These are phyloP conservation scores for Drosophila subpulchrella DNA, from an alignment of 1,140 invertebrate genomes.

Conservation along the genomic window DNA sequence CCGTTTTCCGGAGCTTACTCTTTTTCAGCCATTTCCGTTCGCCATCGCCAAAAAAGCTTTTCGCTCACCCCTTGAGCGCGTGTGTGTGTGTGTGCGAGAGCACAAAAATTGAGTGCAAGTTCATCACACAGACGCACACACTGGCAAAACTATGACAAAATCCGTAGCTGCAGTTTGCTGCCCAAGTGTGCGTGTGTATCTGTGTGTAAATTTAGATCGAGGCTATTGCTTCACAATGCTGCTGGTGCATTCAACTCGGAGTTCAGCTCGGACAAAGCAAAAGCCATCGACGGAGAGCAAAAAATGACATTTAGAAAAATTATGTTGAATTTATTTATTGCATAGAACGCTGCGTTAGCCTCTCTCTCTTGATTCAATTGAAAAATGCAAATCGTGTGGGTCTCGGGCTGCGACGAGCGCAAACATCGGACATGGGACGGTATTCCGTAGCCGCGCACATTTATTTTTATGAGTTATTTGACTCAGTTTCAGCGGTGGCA, in stretches of 20 bases:
- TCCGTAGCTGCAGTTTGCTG: constrained; percentile 38
- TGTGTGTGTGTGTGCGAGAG: constrained; percentile 17
- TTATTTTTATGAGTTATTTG: constrained; percentile 68
- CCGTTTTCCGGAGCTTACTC: neutral
- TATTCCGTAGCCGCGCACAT: constrained; percentile 26
- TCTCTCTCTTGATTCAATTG: constrained; percentile 45
- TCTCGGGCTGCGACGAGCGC: constrained; percentile 10
- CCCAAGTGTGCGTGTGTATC: constrained; percentile 49
- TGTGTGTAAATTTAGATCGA: constrained; percentile 83
- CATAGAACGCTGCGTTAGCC: constrained; percentile 24
- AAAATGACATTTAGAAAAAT: constrained; percentile 63
- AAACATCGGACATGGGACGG: constrained; percentile 6
- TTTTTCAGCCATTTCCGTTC: constrained; percentile 9
- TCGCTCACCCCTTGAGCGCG: constrained; percentile 5
- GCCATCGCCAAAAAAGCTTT: constrained; percentile 42
- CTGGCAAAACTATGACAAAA: constrained; percentile 18
- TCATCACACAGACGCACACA: constrained; percentile 53
- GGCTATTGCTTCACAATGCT: constrained; percentile 82
- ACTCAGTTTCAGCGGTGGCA: constrained; percentile 56
- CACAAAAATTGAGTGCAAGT: constrained; percentile 75
- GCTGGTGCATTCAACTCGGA: constrained; percentile 77
- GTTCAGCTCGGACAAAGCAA: constrained; percentile 43
- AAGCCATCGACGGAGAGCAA: neutral
- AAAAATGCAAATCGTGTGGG: constrained; percentile 65
- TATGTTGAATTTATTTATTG: constrained; percentile 77